Evolutionary conservation across 2,113 vertebrate genomes (phyloP), one percentile per base, ranked within the genome.

Genomic region (Mormyrus lacerda): DNA sequence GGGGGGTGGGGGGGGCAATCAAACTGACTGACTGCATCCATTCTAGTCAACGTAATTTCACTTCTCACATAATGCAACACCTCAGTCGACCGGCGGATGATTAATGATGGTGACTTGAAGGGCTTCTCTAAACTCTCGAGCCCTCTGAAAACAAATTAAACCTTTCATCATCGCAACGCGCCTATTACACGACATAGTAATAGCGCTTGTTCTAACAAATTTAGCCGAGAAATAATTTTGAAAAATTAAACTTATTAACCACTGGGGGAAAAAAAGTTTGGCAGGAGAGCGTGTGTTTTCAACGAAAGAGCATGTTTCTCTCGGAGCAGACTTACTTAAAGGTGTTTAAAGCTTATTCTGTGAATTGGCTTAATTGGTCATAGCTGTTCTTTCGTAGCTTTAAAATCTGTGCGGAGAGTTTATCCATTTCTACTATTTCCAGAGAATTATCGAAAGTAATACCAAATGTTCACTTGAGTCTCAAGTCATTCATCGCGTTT

Each of bases 231-330:
- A 95, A 96, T 95, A 95, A 95, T 96, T 95, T 94, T 39, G 90
- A 95, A 91, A 95, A 95, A 95, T 95, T 94, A 93, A 96, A 96
- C 95, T 79, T 96, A 96, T 96, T 96, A 95, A 96, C 96, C 95
- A 96, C 96, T 91, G 91, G 35, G 19, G 86, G 89, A 93, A 92
- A 53, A 45, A 50, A 85, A 92, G 73, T 88, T 89, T 95, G 94
- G 94, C 94, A 94, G 91, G 92, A 90, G 91, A 93, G 90, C 90
- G 82, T 3, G 88, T 89, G 90, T 51, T 87, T 87, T 87, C 90
- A 87, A 47, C 89, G 9, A 73, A 3, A 89, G 92, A 92, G 91
- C 91, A 92, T 93, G 94, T 92, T 85, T 91, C 73, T 88, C 89
- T 89, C 48, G 86, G 89, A 92, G 90, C 87, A 86, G 61, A 90